These are phyloP conservation scores for Cecidostiba fungosa DNA, from an alignment of 2,888 invertebrate genomes.

Conservation along the genomic window DNA sequence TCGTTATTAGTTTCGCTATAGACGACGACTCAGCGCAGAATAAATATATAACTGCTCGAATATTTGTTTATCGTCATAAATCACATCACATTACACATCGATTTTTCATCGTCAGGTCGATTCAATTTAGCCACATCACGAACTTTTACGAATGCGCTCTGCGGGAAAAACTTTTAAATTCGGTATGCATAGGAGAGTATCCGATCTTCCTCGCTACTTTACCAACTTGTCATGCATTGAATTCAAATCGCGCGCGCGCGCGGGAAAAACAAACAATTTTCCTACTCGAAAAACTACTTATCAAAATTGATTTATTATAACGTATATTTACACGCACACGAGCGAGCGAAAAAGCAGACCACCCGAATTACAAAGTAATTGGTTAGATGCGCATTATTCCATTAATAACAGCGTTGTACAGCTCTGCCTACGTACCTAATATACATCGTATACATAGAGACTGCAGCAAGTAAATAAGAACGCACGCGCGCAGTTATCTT, in stretches of 20 bases:
- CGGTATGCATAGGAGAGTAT: conserved; percentile 5
- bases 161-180: conserved; percentile 12
- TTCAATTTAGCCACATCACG: neutral
- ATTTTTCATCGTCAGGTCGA: neutral
- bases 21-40: neutral
- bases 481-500: conserved; percentile 40
- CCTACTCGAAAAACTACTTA: no score
- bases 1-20: neutral
- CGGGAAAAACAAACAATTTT: neutral
- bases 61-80: neutral
- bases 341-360: neutral
- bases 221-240: conserved; percentile 17
- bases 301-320: no score
- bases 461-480: conserved; percentile 17
- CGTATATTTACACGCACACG: neutral
- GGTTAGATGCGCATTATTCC: neutral
- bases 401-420: neutral
- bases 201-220: neutral
- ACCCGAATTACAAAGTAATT: neutral
- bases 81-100: neutral
- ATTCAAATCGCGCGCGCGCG: conserved; percentile 24
- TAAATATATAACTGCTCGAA: no score
- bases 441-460: neutral
- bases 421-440: neutral
- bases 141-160: neutral